phyloP scores from a whole-genome alignment of 2,797 vertebrate genomes.

The Semaprochilodus insignis region DNA sequence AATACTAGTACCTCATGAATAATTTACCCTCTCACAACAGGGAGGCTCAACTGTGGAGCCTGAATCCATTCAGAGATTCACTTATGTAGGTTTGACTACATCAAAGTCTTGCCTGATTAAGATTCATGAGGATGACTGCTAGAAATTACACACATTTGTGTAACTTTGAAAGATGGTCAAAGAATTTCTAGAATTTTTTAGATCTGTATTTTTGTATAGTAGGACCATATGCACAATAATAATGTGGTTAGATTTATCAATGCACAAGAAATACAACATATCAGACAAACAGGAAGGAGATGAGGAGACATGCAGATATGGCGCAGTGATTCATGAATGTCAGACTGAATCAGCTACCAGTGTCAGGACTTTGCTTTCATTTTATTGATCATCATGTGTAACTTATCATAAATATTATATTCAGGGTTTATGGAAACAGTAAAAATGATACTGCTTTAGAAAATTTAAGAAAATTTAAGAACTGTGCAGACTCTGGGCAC shows the following conservation, averaged over 20 bases:
- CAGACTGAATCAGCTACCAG: background rate
- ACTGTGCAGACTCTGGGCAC: no score
- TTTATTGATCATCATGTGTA: no score
- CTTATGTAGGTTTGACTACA: slow-evolving; percentile 20
- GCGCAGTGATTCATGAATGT: background rate
- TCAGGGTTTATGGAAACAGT: no score
- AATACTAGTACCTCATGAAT: slow-evolving; percentile 31
- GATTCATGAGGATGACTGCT: slow-evolving; percentile 19
- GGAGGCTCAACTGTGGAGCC: slow-evolving; percentile 14
- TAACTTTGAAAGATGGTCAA: background rate
- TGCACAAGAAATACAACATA: background rate
- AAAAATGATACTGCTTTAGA: no score
- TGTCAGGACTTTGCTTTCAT: no score
- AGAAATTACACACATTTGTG: slow-evolving; percentile 14
- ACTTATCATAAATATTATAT: no score
- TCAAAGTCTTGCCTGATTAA: slow-evolving; percentile 27
- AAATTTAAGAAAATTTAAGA: no score
- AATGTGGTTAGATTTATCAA: background rate
- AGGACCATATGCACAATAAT: slow-evolving; percentile 12
- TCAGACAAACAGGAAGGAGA: background rate
- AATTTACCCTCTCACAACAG: slow-evolving; percentile 25
- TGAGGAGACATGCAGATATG: background rate
- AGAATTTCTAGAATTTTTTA: background rate
- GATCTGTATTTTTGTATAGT: background rate
- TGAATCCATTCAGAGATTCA: slow-evolving; percentile 11